A percentile compares a stretch with the other conserved stretches of the same genome.
Evolutionary conservation across 2,113 vertebrate genomes (phyloP).

Genomic region (Hepsetus odoe): DNA sequence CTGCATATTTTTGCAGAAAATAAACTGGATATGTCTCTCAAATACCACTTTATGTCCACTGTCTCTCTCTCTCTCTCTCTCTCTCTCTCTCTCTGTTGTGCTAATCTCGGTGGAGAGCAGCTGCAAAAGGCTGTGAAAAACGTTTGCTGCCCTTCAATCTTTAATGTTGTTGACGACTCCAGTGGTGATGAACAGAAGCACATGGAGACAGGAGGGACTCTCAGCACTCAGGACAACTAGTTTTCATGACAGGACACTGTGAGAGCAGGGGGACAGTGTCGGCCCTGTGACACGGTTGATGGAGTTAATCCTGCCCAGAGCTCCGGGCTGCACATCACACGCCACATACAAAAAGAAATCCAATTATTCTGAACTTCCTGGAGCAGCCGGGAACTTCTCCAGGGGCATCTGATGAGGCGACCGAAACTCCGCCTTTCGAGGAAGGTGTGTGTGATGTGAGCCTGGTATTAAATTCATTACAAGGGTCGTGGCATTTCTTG

Average conservation of each 20-base stretch:
- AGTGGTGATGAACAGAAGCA: slow-evolving; percentile 36
- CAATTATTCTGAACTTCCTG: not conserved
- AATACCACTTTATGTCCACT: not conserved
- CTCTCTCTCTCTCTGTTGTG: not conserved
- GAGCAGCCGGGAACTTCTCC: not conserved
- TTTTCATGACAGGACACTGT: slow-evolving; percentile 29
- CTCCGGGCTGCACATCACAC: not conserved
- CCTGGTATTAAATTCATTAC: slow-evolving; percentile 12
- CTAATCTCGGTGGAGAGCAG: slow-evolving; percentile 27
- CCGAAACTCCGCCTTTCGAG: not conserved
- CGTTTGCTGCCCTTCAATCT: slow-evolving; percentile 33
- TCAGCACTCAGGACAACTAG: slow-evolving; percentile 29
- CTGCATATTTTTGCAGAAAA: too few relatives aligned
- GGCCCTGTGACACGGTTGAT: not conserved
- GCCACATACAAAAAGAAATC: not conserved
- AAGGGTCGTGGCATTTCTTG: slow-evolving; percentile 45
- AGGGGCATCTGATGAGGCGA: not conserved
- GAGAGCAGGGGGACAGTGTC: slow-evolving; percentile 3
- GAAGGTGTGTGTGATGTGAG: not conserved
- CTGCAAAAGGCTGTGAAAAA: slow-evolving; percentile 38
- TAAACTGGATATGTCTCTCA: too few relatives aligned
- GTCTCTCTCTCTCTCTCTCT: not conserved
- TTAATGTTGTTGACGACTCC: slow-evolving; percentile 34
- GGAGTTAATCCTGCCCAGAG: slow-evolving; percentile 13
- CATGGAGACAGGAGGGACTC: slow-evolving; percentile 15